Evolutionary conservation across 2,797 vertebrate genomes (phyloP), one percentile per base, ranked within the genome.

Genomic region (Monodelphis domestica): DNA sequence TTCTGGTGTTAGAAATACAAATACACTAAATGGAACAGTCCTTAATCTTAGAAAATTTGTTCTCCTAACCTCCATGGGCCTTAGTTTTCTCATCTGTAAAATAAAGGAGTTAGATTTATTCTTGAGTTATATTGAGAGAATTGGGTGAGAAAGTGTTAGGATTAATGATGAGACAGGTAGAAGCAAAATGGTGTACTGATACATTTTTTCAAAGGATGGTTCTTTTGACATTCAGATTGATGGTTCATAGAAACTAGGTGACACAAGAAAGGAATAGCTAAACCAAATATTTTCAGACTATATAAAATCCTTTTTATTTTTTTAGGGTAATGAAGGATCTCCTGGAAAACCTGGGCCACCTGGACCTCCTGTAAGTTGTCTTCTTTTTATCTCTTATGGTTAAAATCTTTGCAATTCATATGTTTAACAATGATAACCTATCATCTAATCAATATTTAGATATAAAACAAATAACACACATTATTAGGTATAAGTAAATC

Each of bases 261-360:
- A 50, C 70, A 50, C 26, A 50, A 50, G 21, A 84, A 84, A 10
- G 29, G 54, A 91, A 91, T 29, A 91, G 30, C 90, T 91, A 92
- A 87, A 10, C 29, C 33, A 28, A 70, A 96, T 78, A 95, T 89
- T 88, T 33, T 78, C 70, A 56, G 1, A 88, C 38, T 94, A 30
- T 10, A 15, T 53, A 14, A 95, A 50, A 93, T 53, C 90, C 98
- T 95, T 97, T 89, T 98, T 88, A 15, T 45, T 84, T 97, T n/a
- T 96, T n/a, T 98, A 99, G 99, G 99, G 99, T 94, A 99, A 95
- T 21, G 99, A 99, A 96, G 99, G 99, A n/a, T 97, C 98, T 70
- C 96, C 98, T 88, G 99, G 99, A 91, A 98, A 97, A 95, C 99
- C 99, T 95, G 99, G 99, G 96, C 99, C 99, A 92, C 99, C 99